Evolutionary conservation across 2,888 invertebrate species (phyloP), one percentile per base, ranked within the genome.

Genomic region (Caenorhabditis sp.): DNA sequence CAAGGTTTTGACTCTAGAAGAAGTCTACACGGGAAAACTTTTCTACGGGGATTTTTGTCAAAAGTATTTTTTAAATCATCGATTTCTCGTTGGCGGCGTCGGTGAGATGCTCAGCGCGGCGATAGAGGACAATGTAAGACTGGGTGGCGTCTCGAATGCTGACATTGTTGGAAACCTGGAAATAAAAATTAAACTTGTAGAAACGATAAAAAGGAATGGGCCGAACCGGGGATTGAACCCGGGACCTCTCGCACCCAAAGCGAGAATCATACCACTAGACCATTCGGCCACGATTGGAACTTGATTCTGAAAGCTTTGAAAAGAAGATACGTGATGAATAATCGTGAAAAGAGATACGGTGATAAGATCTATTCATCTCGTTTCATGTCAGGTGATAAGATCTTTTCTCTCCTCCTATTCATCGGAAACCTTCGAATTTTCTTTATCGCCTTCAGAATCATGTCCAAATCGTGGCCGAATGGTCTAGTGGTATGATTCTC

Each of bases 181-280:
- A 80, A 40, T 8, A 32, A 32, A 9, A 32, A 6, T 4, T 32
- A 9, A 32, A 6, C 9, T 40, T 40, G 40, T 13, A n/a, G 8
- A 13, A 32, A 32, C 32, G 32, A 32, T 9, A 65, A 67, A n/a
- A 67, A 51, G 53, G 47, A 58, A 71, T 81, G 86, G 86, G 86
- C 86, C 79, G 84, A 86, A 84, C 88, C 88, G 88, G 88, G 88
- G 85, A 85, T 88, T 80, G 88, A 88, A 85, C 88, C 88, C 89
- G 89, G 91, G 90, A 90, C 91, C 91, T 90, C 90, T 91, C 91
- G 91, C 91, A 90, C 90, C 90, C 90, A 87, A 90, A 90, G 90
- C 90, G 91, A 91, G 90, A 91, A 90, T 90, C 90, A 90, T 90
- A 90, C 90, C 90, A 88, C 90, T 90, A 90, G 90, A 90, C 90